Conservation (phyloP, 1,140 invertebrate genomes). For the Drosophila ananassae region DNA sequence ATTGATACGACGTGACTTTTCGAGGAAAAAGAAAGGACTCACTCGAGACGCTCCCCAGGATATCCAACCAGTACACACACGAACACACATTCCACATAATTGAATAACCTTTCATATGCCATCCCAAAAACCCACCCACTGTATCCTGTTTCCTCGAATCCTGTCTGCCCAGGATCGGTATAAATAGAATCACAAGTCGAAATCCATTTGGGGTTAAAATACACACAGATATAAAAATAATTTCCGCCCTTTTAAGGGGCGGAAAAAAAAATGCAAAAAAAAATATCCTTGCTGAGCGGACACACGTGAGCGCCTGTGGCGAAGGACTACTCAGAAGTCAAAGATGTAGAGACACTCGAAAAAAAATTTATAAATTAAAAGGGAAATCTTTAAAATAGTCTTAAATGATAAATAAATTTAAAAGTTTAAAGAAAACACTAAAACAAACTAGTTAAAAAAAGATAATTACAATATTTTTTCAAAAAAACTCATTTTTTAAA, state of each 20-base stretch:
- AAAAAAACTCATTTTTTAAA: too few species aligned
- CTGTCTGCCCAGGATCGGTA: constrained; percentile 16
- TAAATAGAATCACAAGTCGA: constrained; percentile 69
- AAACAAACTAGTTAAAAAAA: too few species aligned
- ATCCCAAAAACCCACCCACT: background rate
- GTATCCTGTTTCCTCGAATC: background rate
- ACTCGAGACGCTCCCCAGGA: constrained; percentile 70
- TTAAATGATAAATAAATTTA: too few species aligned
- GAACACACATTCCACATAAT: constrained; percentile 53
- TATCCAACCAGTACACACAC: constrained; percentile 10
- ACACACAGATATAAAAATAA: constrained; percentile 69
- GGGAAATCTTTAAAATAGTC: background rate
- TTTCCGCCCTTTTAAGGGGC: constrained; percentile 49
- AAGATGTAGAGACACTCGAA: background rate
- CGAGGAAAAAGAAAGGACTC: constrained; percentile 61
- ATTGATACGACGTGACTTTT: constrained; percentile 83
- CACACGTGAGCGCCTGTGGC: constrained; percentile 64
- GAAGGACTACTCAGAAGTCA: constrained; percentile 12
- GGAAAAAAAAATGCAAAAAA: constrained; percentile 5
- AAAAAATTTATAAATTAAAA: background rate
- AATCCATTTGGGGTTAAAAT: constrained; percentile 74
- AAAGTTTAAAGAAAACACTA: too few species aligned
- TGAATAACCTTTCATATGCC: constrained; percentile 59
- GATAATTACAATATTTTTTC: too few species aligned
- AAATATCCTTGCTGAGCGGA: constrained; percentile 48